Conservation (phyloP, 2,113 vertebrate genomes). For the Tragelaphus strepsiceros region DNA sequence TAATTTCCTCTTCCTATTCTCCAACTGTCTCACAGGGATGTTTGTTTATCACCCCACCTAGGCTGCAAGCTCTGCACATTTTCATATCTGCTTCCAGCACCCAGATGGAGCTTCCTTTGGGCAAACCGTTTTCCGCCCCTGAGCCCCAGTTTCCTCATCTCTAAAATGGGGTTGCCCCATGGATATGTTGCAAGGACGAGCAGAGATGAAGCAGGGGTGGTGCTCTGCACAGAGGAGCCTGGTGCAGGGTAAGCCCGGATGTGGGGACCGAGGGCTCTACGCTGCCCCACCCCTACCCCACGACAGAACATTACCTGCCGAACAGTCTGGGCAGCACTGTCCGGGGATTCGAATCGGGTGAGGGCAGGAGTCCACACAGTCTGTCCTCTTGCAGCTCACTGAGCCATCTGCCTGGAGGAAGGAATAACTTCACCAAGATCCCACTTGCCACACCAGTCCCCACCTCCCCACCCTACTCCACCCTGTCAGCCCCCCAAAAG, state of each 20-base stretch:
- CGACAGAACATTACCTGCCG: constrained; percentile 75
- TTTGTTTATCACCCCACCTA: background rate
- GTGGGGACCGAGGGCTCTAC: accelerated
- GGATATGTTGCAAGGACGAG: background rate
- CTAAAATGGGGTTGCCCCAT: background rate
- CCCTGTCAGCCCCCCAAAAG: background rate
- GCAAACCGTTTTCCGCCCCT: background rate
- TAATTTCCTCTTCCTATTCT: background rate
- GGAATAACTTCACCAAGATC: constrained; percentile 70
- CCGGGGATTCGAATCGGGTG: constrained; percentile 84
- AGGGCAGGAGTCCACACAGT: constrained; percentile 84
- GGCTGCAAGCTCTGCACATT: background rate
- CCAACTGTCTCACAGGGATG: background rate
- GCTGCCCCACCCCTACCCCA: background rate
- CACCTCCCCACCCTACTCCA: background rate
- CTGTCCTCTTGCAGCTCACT: constrained; percentile 82
- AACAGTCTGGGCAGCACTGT: constrained; percentile 87
- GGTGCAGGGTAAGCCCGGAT: accelerated
- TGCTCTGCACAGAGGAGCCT: background rate
- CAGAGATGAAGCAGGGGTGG: accelerated
- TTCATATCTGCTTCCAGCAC: background rate
- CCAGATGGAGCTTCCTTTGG: background rate
- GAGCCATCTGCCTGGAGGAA: constrained; percentile 81
- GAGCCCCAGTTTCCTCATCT: background rate
- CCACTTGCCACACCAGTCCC: background rate